These are phyloP conservation scores for Falco columbarius DNA, from an alignment of 2,797 vertebrate species.

Conservation along the genomic window DNA sequence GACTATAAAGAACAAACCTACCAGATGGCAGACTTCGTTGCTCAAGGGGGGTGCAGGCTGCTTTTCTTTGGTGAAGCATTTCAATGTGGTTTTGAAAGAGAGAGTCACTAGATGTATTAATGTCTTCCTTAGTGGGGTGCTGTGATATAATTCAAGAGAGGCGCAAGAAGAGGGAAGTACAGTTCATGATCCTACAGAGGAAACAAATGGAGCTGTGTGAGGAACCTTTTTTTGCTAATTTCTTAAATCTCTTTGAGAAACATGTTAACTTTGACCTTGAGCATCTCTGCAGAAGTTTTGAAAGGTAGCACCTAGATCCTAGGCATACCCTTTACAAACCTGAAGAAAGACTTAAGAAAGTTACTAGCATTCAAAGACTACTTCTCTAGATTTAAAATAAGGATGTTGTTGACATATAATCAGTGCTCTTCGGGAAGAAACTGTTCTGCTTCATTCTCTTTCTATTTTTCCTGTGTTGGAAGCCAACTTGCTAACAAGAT, in stretches of 20 bases:
- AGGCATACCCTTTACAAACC: background rate
- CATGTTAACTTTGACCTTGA: background rate
- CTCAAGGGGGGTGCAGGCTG: constrained; percentile 37
- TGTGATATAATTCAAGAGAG: constrained; percentile 22
- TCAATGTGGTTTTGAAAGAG: constrained; percentile 52
- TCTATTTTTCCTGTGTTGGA: background rate
- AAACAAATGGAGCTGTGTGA: background rate
- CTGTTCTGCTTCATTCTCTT: constrained; percentile 32
- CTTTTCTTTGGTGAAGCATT: constrained; percentile 29
- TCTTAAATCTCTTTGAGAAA: background rate
- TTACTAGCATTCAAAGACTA: background rate
- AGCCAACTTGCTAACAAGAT: background rate
- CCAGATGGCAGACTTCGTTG: constrained; percentile 52
- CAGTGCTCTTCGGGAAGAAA: constrained; percentile 11
- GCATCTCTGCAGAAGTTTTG: background rate
- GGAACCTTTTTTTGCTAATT: background rate
- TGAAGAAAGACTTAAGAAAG: background rate
- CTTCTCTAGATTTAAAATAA: constrained; percentile 13
- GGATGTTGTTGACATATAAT: constrained; percentile 26
- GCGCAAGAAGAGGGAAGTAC: background rate
- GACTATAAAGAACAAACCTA: constrained; percentile 48
- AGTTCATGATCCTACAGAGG: background rate
- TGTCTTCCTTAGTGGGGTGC: constrained; percentile 21
- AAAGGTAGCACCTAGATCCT: background rate
- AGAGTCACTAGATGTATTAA: constrained; percentile 21